Base-by-base conservation (phyloP, 92 coral and sea anemone genomes). In the Phenganax stokvisi region DNA sequence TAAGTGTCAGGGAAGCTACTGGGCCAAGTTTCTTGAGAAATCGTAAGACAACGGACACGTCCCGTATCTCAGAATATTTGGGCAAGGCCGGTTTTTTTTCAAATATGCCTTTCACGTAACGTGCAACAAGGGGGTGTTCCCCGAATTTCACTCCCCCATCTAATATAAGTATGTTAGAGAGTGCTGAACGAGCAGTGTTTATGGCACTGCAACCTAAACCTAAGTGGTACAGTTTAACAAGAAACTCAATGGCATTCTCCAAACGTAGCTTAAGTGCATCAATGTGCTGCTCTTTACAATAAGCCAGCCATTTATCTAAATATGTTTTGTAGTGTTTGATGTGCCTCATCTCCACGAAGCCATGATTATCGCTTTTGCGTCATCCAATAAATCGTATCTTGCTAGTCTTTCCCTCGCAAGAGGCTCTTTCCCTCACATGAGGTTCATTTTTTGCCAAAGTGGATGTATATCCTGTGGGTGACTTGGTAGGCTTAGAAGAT, bases 401-500 rank as follows among this genome's bases (percentile, higher is more conserved):
- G 15, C 65, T 59, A 59, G 7, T 13, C 65, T 59, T 59, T 59
- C 47, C 47, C 47, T 37, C 3, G 6, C 47, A 37, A 37, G 47
- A 37, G 47, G 47, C 47, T 1, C 3, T 1, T 37, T 20, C 25
- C 25, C 25, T 20, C 25, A 20, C 47, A 37, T 37, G 1, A 37
- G 65, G 65, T 59, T 59, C 65, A 59, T 59, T 77, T 69, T 84
- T 53, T 51, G 79, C 65, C 67, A 76, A 10, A 88, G 71, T 51
- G 86, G 88, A 57, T 88, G 90, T 16, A 29, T 0, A 28, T 54
- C 30, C 0, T 3, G 20, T 10, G 86, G 88, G 9, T 67, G 74
- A 63, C 80, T 64, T 60, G 89, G 89, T 6, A 85, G 75, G 6
- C 67, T 72, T 25, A 85, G 84, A 0, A 82, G 74, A 58, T 76